Percentiles rank a stretch among this genome's conserved stretches.
These are phyloP conservation scores for Drosophila bifasciata DNA, from an alignment of 1,140 invertebrate genomes.

Conservation along the genomic window DNA sequence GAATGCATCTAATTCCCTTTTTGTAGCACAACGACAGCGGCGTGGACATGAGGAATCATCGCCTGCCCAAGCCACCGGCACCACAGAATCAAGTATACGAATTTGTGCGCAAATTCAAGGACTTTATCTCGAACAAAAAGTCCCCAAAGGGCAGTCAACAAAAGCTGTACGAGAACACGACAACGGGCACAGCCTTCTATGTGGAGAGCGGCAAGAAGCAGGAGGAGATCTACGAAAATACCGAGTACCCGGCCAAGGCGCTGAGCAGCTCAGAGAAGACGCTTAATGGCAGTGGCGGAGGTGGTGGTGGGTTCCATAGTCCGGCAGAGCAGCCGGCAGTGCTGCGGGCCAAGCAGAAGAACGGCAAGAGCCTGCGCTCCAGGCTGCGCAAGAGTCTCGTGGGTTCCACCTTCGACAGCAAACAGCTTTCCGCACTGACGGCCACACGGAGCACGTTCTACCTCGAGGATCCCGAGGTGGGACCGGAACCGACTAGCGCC, in stretches of 20 bases:
- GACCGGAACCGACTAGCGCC: constrained; percentile 61
- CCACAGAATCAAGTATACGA: constrained; percentile 85
- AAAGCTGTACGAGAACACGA: constrained; percentile 75
- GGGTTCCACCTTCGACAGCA: constrained; percentile 84
- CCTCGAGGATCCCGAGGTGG: constrained; percentile 85
- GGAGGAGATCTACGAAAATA: constrained; percentile 62
- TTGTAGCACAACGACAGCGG: constrained; percentile 84
- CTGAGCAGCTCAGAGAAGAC: constrained; percentile 41
- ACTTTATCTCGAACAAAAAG: constrained; percentile 86
- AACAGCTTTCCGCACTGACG: constrained; percentile 61
- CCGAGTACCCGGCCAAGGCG: constrained; percentile 29
- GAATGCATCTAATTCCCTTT: neutral
- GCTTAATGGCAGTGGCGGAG: constrained; percentile 1
- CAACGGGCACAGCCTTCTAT: constrained; percentile 69
- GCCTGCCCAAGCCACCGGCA: constrained; percentile 86
- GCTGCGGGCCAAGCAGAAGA: constrained; percentile 84
- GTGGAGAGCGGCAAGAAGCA: constrained; percentile 45
- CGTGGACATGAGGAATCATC: constrained; percentile 85
- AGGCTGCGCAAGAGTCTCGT: constrained; percentile 85
- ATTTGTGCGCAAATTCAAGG: constrained; percentile 86
- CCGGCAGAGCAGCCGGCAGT: constrained; percentile 39
- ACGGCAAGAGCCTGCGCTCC: constrained; percentile 84
- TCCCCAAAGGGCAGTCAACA: constrained; percentile 84
- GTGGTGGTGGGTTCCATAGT: constrained; percentile 1
- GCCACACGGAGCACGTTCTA: constrained; percentile 87